phyloP scores from a whole-genome alignment of 2,888 invertebrate genomes.

The Sisyra nigra region DNA sequence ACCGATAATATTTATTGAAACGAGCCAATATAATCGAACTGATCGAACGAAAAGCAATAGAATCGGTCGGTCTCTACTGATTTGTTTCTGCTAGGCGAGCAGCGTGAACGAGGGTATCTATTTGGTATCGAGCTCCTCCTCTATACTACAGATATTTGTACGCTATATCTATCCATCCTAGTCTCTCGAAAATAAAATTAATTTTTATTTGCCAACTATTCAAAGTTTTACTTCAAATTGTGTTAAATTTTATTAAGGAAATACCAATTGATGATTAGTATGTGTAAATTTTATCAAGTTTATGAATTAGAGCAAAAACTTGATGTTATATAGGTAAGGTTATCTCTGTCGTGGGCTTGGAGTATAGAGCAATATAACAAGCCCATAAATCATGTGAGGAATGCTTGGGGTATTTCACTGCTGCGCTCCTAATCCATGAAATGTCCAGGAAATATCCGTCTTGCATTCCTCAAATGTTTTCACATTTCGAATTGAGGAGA shows the following conservation, averaged over 20 bases:
- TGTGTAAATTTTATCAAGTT: neutral
- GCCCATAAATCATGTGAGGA: neutral
- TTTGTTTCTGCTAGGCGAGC: slow-evolving; percentile 5
- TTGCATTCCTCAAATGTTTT: neutral
- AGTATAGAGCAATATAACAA: neutral
- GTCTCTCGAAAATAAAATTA: too few relatives aligned
- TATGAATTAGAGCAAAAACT: neutral
- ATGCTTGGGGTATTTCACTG: neutral
- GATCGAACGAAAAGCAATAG: slow-evolving; percentile 5
- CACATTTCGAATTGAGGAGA: neutral
- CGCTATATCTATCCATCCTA: too few relatives aligned
- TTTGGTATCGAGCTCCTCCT: neutral
- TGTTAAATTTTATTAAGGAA: neutral
- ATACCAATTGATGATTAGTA: neutral
- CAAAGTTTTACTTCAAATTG: neutral
- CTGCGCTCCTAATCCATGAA: slow-evolving; percentile 2
- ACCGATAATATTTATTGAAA: neutral
- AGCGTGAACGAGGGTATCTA: neutral
- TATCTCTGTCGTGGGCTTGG: neutral
- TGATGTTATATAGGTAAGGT: neutral
- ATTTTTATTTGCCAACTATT: neutral
- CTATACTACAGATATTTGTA: too few relatives aligned
- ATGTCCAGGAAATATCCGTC: slow-evolving; percentile 6
- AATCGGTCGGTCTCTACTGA: slow-evolving; percentile 7
- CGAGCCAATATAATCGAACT: slow-evolving; percentile 6